Evolutionary conservation across 2,888 invertebrate species (phyloP).

Genomic region (Lissonota sp.): DNA sequence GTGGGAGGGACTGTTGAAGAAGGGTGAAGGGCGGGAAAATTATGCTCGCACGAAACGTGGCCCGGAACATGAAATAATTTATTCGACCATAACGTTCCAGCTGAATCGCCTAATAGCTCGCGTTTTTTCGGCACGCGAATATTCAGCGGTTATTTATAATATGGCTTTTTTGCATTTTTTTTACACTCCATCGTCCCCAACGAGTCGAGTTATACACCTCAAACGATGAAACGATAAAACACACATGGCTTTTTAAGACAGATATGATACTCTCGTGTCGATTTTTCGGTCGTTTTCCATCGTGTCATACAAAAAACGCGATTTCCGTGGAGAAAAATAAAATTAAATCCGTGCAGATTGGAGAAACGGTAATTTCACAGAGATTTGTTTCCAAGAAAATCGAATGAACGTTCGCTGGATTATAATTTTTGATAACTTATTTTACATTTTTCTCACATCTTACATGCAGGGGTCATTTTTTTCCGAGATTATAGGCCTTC

Average conservation of each 20-base stretch:
- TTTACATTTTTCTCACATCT: neutral
- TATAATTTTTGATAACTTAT: neutral
- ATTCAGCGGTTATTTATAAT: neutral
- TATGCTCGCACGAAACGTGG: slow-evolving; percentile 2
- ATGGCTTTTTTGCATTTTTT: neutral
- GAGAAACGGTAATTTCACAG: no score
- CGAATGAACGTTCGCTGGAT: no score
- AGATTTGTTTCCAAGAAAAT: no score
- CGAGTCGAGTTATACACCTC: neutral
- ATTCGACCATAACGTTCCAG: slow-evolving; percentile 9
- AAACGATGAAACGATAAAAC: neutral
- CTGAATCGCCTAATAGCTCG: neutral
- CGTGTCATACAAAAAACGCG: neutral
- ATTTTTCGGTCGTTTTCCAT: no score
- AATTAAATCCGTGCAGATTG: neutral
- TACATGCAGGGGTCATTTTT: neutral
- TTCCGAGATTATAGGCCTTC: neutral
- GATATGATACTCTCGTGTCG: no score
- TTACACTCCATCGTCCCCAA: neutral
- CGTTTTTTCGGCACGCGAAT: neutral
- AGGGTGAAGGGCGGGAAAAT: slow-evolving; percentile 4
- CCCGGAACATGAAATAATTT: neutral
- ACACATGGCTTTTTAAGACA: neutral
- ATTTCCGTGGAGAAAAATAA: neutral
- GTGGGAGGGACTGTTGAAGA: neutral